Evolutionary conservation across 2,113 vertebrate species (phyloP).

Genomic region (Malaclemys terrapin): DNA sequence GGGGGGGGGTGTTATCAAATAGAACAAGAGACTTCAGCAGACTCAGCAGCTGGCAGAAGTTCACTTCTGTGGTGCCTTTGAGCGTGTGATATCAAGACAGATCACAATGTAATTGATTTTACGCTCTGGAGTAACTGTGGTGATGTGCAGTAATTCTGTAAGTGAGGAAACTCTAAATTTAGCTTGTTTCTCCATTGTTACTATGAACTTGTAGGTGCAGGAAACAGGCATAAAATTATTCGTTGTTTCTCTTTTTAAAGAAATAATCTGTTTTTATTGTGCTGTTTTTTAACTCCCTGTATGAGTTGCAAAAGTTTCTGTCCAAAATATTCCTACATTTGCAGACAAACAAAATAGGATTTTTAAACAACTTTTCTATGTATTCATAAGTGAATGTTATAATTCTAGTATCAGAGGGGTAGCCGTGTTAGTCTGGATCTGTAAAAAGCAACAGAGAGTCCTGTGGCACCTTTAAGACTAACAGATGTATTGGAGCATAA

Average conservation of each 20-base stretch:
- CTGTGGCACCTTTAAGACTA: too few species aligned
- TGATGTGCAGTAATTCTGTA: neutral
- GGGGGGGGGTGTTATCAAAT: neutral
- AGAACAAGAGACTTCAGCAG: neutral
- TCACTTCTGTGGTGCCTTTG: neutral
- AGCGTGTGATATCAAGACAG: neutral
- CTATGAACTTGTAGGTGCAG: neutral
- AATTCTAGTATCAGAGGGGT: neutral
- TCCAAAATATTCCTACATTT: neutral
- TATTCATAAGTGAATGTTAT: neutral
- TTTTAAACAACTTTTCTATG: neutral
- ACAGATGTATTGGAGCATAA: too few species aligned
- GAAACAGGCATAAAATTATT: neutral
- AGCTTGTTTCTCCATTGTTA: neutral
- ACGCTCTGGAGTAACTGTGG: fast-evolving
- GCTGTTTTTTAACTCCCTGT: neutral
- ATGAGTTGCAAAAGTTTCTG: neutral
- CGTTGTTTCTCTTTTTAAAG: neutral
- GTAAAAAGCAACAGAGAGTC: too few species aligned
- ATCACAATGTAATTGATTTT: neutral
- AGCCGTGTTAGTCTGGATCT: too few species aligned
- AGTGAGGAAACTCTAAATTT: neutral
- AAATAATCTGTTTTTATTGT: neutral
- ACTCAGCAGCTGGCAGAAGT: neutral
- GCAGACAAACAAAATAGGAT: neutral